phyloP scores from a whole-genome alignment of 2,888 invertebrate genomes.

The Oxyscelio sp. region DNA sequence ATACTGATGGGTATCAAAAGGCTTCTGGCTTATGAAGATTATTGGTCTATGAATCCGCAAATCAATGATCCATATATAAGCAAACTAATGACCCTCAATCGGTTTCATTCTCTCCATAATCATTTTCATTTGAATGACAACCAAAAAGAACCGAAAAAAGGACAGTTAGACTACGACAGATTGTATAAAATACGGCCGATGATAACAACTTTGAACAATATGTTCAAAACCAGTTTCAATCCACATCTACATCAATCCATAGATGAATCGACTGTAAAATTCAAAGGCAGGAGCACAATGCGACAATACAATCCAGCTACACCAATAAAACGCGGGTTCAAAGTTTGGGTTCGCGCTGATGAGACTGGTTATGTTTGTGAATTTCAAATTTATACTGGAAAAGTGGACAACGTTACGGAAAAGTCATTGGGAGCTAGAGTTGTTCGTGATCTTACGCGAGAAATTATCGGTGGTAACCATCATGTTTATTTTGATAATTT shows the following conservation, averaged over 20 bases:
- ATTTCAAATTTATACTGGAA: too few relatives aligned
- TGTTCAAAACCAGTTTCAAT: neutral
- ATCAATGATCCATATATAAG: too few relatives aligned
- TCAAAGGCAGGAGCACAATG: slow-evolving; percentile 44
- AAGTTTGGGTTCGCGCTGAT: slow-evolving; percentile 51
- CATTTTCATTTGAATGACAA: slow-evolving; percentile 7
- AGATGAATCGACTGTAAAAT: slow-evolving; percentile 9
- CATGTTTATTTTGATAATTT: slow-evolving; percentile 69
- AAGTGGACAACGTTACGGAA: too few relatives aligned
- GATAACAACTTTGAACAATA: slow-evolving; percentile 17
- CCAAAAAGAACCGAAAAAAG: too few relatives aligned
- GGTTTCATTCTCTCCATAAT: too few relatives aligned
- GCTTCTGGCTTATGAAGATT: too few relatives aligned
- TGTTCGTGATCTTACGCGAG: slow-evolving; percentile 74
- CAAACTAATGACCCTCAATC: neutral
- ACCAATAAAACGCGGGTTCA: slow-evolving; percentile 47
- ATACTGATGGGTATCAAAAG: too few relatives aligned
- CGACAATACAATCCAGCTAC: slow-evolving; percentile 49
- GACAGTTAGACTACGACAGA: slow-evolving; percentile 15
- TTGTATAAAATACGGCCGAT: slow-evolving; percentile 33
- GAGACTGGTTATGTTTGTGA: slow-evolving; percentile 21
- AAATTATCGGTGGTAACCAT: slow-evolving; percentile 43
- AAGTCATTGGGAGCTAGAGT: slow-evolving; percentile 77
- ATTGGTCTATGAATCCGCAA: too few relatives aligned
- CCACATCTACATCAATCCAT: neutral